Percentiles rank a stretch among this genome's conserved stretches.
phyloP scores from a whole-genome alignment of 64 coral and sea anemone genomes.

The Montipora capricornis region DNA sequence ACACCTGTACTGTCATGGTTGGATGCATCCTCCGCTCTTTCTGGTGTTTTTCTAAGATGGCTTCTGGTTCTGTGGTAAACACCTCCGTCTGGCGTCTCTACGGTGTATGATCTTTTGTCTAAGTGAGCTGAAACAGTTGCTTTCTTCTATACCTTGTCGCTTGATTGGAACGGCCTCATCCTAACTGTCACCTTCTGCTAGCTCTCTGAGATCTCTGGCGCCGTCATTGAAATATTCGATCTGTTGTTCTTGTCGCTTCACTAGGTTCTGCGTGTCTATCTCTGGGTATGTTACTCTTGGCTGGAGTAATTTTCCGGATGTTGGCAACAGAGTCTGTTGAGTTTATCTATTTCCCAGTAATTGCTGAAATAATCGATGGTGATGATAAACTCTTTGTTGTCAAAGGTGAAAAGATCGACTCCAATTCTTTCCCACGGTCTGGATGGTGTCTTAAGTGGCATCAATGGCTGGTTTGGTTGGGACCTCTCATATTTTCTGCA shows the following conservation, averaged over 20 bases:
- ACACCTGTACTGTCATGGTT: no score
- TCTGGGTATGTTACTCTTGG: background rate
- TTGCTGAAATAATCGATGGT: background rate
- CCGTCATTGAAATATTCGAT: background rate
- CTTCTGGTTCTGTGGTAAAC: background rate
- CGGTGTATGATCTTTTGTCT: slow-evolving; percentile 26
- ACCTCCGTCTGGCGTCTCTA: background rate
- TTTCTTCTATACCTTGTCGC: slow-evolving; percentile 41
- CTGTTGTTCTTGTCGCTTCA: background rate
- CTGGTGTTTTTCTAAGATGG: background rate
- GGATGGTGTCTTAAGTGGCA: background rate
- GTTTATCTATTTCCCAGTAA: no score
- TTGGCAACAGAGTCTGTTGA: background rate
- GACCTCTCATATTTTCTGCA: slow-evolving; percentile 6
- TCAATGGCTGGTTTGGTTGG: slow-evolving; percentile 11
- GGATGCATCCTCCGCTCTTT: no score
- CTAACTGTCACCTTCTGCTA: slow-evolving; percentile 29
- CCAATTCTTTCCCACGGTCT: slow-evolving; percentile 27
- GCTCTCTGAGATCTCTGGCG: background rate
- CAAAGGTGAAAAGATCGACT: background rate
- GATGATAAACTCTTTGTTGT: background rate
- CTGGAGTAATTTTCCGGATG: background rate
- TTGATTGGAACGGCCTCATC: slow-evolving; percentile 26
- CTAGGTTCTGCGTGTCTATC: background rate
- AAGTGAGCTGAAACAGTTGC: background rate